Base-by-base conservation (phyloP, 2,888 invertebrate species). In the Lypha dubia region DNA sequence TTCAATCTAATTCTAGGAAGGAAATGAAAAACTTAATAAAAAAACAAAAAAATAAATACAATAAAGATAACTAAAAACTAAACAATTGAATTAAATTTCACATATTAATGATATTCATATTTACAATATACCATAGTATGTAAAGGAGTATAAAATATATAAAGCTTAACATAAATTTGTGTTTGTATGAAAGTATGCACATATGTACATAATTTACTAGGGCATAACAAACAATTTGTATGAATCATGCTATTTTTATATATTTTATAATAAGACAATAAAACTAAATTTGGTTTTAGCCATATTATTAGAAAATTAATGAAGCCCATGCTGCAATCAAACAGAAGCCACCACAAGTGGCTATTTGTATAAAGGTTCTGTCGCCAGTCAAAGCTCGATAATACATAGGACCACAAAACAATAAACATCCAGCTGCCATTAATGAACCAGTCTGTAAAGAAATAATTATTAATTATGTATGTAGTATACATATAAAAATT, bases 361-460 rank as follows among this genome's bases (percentile, higher is more conserved):
- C 97, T 41, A 97, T 93, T 87, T 93, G 94, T 75, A 96, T 94
- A 77, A 96, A 94, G 71, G 93, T 93, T 86, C 94, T 94, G 86
- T 97, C 95, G 1, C 96, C 96, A 1, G 97, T 97, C 87, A 98
- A 94, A 0, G 97, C 96, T 88, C 96, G 95, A 90, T 97, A 97
- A 91, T 98, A 99, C 91, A 98, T 97, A n/a, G 97, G 95, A 0
- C 98, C 98, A 90, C 96, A 96, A 92, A 98, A 98, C 46, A 98
- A 90, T 4, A 95, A 88, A 88, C 96, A 97, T 6, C 98, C 98
- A 46, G 95, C 93, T 28, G 95, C 90, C 90, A 98, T 94, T 85
- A 97, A 94, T 5, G 95, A 92, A n/a, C 97, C 97, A 95, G 98
- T 98, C 90, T 91, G 46, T 20, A 79, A 79, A 38, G 8, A 79